These are phyloP conservation scores for Synergus japonicus DNA, from an alignment of 2,888 invertebrate species.

Conservation along the genomic window DNA sequence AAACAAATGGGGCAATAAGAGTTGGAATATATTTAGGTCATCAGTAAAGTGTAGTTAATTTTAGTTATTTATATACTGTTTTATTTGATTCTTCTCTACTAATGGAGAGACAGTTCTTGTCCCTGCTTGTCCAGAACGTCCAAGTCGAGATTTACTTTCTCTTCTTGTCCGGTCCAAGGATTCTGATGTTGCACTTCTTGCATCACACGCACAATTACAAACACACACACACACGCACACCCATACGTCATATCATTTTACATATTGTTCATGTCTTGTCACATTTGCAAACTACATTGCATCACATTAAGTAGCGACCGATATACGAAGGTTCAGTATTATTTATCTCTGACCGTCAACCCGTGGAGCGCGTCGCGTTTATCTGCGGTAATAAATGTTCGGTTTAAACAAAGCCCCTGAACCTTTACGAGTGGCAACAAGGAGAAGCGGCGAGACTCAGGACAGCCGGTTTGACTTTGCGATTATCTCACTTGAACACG, in stretches of 20 bases:
- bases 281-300: constrained; percentile 35
- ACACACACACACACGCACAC: constrained; percentile 10
- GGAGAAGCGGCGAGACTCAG: constrained; percentile 46
- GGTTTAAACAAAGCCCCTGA: constrained; percentile 62
- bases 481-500: constrained; percentile 55
- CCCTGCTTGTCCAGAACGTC: constrained; percentile 50
- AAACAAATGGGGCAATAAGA: background rate
- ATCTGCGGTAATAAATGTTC: constrained; percentile 70
- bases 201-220: constrained; percentile 27
- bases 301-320: constrained; percentile 52
- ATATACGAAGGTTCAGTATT: constrained; percentile 50
- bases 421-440: constrained; percentile 59
- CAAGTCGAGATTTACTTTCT: constrained; percentile 54
- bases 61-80: background rate
- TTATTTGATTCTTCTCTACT: background rate
- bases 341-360: constrained; percentile 60
- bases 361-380: constrained; percentile 60
- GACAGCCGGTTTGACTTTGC: constrained; percentile 55
- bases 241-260: constrained; percentile 18
- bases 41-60: background rate
- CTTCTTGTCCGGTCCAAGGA: constrained; percentile 52
- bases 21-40: constrained; percentile 9
- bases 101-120: too few relatives aligned
- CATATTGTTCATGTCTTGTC: constrained; percentile 14
- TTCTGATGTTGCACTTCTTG: constrained; percentile 48